Evolutionary conservation across 2,888 invertebrate species (phyloP).

Genomic region (Hecatera dysodea): DNA sequence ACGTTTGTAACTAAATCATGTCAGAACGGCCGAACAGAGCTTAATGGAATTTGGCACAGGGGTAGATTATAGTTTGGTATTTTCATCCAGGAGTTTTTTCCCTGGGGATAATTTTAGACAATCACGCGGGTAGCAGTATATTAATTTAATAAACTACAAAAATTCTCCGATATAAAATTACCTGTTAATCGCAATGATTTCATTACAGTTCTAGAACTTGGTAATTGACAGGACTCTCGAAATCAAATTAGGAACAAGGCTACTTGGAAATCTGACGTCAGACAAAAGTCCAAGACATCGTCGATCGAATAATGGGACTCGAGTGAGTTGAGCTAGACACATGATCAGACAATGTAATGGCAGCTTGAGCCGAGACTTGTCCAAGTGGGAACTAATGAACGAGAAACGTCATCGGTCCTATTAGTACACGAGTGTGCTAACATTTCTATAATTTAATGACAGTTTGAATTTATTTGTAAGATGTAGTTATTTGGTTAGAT

Average conservation of each 20-base stretch:
- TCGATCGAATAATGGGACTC: constrained; percentile 40
- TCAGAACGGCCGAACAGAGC: too few relatives aligned
- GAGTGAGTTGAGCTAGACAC: constrained; percentile 49
- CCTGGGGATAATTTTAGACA: too few relatives aligned
- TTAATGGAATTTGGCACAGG: too few relatives aligned
- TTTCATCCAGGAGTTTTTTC: too few relatives aligned
- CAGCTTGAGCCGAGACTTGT: constrained; percentile 26
- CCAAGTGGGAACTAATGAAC: constrained; percentile 41
- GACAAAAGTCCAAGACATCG: constrained; percentile 30
- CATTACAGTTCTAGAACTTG: not conserved
- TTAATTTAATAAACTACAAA: too few relatives aligned
- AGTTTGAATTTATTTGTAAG: not conserved
- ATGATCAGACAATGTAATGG: constrained; percentile 51
- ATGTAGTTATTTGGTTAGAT: not conserved
- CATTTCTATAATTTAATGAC: not conserved
- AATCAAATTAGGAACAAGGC: constrained; percentile 30
- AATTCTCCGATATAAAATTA: not conserved
- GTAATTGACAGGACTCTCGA: constrained; percentile 15
- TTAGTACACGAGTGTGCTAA: constrained; percentile 5
- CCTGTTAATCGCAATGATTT: not conserved
- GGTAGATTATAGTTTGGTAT: too few relatives aligned
- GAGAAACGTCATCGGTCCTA: constrained; percentile 5
- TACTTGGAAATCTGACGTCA: constrained; percentile 23
- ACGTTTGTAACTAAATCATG: too few relatives aligned
- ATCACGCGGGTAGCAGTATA: too few relatives aligned